These are phyloP conservation scores for Dryomyza anilis DNA, from an alignment of 2,888 invertebrate genomes.

Conservation along the genomic window DNA sequence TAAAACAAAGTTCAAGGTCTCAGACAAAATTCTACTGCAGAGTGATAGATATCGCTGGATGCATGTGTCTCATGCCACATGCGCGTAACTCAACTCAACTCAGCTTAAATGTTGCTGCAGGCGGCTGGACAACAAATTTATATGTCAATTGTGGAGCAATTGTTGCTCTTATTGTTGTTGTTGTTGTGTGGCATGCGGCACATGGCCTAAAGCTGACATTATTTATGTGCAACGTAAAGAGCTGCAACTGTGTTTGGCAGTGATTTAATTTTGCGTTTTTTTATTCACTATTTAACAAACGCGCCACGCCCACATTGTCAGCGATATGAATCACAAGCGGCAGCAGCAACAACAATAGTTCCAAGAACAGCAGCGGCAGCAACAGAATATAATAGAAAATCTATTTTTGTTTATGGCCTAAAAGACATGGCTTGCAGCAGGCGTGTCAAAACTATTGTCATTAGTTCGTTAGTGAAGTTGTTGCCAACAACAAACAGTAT, in stretches of 20 bases:
- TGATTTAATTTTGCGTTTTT: constrained; percentile 20
- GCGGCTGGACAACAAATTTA: constrained; percentile 16
- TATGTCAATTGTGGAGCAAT: constrained; percentile 6
- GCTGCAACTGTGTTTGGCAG: constrained; percentile 24
- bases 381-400: no score
- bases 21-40: no score
- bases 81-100: no score
- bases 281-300: constrained; percentile 19
- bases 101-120: no score
- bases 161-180: background rate
- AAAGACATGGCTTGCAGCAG: no score
- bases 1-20: background rate
- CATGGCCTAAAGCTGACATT: constrained; percentile 3
- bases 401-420: no score
- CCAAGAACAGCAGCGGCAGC: no score
- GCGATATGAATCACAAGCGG: constrained; percentile 54
- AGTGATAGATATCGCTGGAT: no score
- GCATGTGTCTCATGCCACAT: no score
- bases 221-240: constrained; percentile 16
- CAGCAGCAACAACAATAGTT: background rate
- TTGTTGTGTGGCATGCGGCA: background rate
- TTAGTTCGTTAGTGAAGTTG: constrained; percentile 18
- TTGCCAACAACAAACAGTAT: background rate
- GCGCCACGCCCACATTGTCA: constrained; percentile 53
- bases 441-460: constrained; percentile 25